Percentiles rank a stretch among this genome's conserved stretches.
These are phyloP conservation scores for Dryomyza anilis DNA, from an alignment of 2,888 invertebrate species.

Conservation along the genomic window DNA sequence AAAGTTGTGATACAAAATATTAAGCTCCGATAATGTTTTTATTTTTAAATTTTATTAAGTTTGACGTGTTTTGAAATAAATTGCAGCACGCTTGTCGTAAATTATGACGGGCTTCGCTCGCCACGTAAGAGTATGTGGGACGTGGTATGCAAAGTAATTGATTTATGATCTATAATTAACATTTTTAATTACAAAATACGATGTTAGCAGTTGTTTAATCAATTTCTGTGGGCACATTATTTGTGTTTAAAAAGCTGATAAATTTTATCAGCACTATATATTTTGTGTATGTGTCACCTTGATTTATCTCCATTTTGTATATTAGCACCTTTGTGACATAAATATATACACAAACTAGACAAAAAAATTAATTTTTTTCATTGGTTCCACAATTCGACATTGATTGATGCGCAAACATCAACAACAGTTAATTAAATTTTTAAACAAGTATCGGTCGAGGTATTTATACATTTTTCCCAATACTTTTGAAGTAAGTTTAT, in stretches of 20 bases:
- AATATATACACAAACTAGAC: no score
- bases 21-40: no score
- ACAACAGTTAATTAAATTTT: no score
- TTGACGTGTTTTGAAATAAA: constrained; percentile 35
- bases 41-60: background rate
- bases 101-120: constrained; percentile 52
- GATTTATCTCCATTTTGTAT: constrained; percentile 3
- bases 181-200: constrained; percentile 58
- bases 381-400: no score
- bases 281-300: background rate
- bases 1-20: no score
- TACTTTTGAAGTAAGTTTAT: no score
- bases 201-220: constrained; percentile 56
- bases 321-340: constrained; percentile 20
- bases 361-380: no score
- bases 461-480: no score
- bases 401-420: no score
- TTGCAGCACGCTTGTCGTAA: constrained; percentile 41
- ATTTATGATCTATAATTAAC: constrained; percentile 56
- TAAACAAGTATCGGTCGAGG: no score
- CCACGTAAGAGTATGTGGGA: background rate
- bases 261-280: no score
- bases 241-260: constrained; percentile 41
- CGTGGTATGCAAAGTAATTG: constrained; percentile 35
- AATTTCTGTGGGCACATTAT: constrained; percentile 47